Evolutionary conservation across 1,140 invertebrate species (phyloP), one percentile per base, ranked within the genome.

Genomic region (Popillia japonica): DNA sequence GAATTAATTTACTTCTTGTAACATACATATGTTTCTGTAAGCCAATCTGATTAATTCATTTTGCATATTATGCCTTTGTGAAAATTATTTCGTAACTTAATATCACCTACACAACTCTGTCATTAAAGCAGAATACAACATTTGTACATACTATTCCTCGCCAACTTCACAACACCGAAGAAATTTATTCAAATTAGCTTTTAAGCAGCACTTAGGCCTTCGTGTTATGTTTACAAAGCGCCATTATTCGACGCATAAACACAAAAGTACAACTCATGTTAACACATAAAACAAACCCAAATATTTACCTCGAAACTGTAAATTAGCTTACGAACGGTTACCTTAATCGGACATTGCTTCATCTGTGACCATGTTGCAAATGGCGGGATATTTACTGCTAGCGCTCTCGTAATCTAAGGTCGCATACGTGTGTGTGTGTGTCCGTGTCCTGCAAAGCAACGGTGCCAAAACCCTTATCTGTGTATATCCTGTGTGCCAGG

Each of bases 161-260:
- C 17, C 61, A 34, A 68, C 22, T 68, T 34, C 6, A 22, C 20
- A 22, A 17, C 27, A 27, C 22, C 27, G 22, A 34, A 27, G 61
- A 20, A 68, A 34, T 68, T 68, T 68, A 68, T 68, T 68, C 61
- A 68, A 68, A 68, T 68, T 68, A 68, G 61, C 61, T 11, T 34
- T 68, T 68, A 68, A 23, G 22, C 61, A 68, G 22, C 27, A 68
- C 61, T 27, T 34, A 68, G 22, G 61, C 61, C 20, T 17, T 55
- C 7, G 17, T 27, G 61, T 68, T 27, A 68, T 68, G 61, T 68
- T 68, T 68, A 68, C 61, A 11, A 27, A 68, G 22, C 22, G 22
- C 27, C 61, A 68, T 68, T 68, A 68, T 22, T 68, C 61, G 61
- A 68, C 61, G 27, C 61, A 68, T 68, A 68, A 68, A 68, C 61